Base-by-base conservation (phyloP, 2,888 invertebrate species). In the Andrena camellia region DNA sequence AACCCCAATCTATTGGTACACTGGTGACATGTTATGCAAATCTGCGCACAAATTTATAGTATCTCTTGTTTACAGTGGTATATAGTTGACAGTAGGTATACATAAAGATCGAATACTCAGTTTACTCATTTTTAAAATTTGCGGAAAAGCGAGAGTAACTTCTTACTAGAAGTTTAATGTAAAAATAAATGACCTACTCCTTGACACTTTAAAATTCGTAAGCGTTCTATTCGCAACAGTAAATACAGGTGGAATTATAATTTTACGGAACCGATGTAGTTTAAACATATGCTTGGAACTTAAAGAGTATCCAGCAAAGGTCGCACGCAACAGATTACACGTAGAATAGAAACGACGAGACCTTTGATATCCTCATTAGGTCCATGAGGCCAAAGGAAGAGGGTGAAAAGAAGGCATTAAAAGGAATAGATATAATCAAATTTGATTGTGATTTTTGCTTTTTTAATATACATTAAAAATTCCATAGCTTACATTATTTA, bases 321-420 rank as follows among this genome's bases (percentile, higher is more conserved):
- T 63, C 26, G 54, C 52, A 33, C 33, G 17, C 63, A 52, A 50
- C 50, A 52, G 50, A 50, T 29, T 70, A 59, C 26, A 6, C 17
- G 26, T 33, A 50, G 62, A 66, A 66, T 78, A 42, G 17, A 33
- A 33, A 35, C 20, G 50, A 20, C 10, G 35, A 35, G 73, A 50
- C 4, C 26, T 59, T 52, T 67, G 78, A 75, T 64, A 64, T 68
- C 74, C 80, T 80, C 63, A 74, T 77, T 77, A 63, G 57, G 48
- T 50, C 20, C 42, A 13, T 10, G 50, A 29, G 8, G 10, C 20
- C 4, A 52, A 62, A 2, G 20, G 20, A 50, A 72, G n/a, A 64
- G 57, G 33, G 35, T 33, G 52, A 79, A 52, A 60, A 42, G 70
- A 68, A 73, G 31, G 29, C 63, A 35, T 20, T 63, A 54, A 66